Percentiles rank a stretch among this genome's conserved stretches.
Conservation (phyloP, 2,888 invertebrate genomes). For the Drosophila limbata region DNA sequence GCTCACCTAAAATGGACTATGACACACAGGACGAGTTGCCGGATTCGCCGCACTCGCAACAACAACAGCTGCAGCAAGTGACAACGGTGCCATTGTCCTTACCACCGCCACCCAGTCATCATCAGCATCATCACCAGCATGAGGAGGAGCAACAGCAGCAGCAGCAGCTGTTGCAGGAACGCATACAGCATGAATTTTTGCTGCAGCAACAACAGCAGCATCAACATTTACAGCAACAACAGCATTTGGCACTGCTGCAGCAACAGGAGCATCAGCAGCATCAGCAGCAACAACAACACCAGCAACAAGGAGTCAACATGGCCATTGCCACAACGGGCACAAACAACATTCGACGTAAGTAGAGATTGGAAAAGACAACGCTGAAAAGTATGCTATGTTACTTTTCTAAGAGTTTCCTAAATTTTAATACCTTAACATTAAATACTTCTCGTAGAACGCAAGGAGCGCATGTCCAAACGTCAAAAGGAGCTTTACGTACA, state of each 20-base stretch:
- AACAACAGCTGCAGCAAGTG: conserved; percentile 54
- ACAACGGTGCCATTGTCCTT: conserved; percentile 48
- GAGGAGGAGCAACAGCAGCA: conserved; percentile 54
- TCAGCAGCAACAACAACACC: conserved; percentile 57
- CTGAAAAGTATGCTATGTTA: conserved; percentile 23
- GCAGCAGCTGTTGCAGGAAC: conserved; percentile 68
- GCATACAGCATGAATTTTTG: conserved; percentile 77
- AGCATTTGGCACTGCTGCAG: conserved; percentile 75
- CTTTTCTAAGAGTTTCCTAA: background rate
- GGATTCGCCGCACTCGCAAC: conserved; percentile 72
- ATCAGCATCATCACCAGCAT: conserved; percentile 62
- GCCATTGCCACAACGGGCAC: conserved; percentile 67
- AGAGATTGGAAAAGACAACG: background rate
- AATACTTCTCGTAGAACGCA: conserved; percentile 67
- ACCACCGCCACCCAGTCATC: conserved; percentile 51
- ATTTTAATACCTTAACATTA: background rate
- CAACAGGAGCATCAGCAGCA: conserved; percentile 68
- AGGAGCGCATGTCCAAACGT: conserved; percentile 83
- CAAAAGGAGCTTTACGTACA: conserved; percentile 83
- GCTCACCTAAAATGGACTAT: conserved; percentile 75
- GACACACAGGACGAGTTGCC: conserved; percentile 72
- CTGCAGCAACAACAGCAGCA: conserved; percentile 82
- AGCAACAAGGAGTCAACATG: conserved; percentile 66
- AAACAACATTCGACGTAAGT: conserved; percentile 81
- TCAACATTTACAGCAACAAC: conserved; percentile 74